Base-by-base conservation (phyloP, 2,797 vertebrate species). In the Lophius americanus region DNA sequence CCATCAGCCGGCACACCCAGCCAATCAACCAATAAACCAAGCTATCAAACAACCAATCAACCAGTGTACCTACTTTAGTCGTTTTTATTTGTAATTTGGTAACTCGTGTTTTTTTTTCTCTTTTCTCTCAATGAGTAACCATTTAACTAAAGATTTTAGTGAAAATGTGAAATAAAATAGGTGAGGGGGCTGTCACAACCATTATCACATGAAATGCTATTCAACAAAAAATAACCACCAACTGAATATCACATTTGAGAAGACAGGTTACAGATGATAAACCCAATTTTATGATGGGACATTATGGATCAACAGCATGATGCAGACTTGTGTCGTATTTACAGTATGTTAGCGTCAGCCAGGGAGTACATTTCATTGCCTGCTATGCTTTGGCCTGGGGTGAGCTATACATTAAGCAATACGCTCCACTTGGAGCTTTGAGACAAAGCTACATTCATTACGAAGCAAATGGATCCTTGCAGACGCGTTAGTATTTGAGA, bases 391-490 rank as follows among this genome's bases (percentile, higher is more conserved):
- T 57, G 35, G 23, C 36, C 56, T 60, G 61, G 43, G 23, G 13
- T 58, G 60, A 23, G 60, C 49, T 52, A 5, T 58, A 55, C 50
- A 68, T 41, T 14, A 60, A 69, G 41, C 32, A 12, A 13, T 49
- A 63, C 42, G 37, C 43, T 48, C 51, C 43, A 32, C 50, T 42
- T 36, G 70, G 47, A 71, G 62, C 67, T 72, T 56, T 74, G 78
- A 86, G 62, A 72, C 48, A 51, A 58, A 78, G 59, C 55, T 11
- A 62, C 11, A 8, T 79, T 86, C 74, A 80, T 78, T 73, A 60
- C 42, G 49, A 80, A 53, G 48, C 60, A 82, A 85, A 81, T 68
- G 32, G 71, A 70, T 83, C 76, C 81, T 75, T 68, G 70, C 68
- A 72, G 75, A 85, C 76, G 69, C 76, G 78, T 78, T 78, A 63